A percentile compares a stretch with the other conserved stretches of the same genome.
phyloP scores from a whole-genome alignment of 2,797 vertebrate genomes.

The Neosilurus mollespiculum region DNA sequence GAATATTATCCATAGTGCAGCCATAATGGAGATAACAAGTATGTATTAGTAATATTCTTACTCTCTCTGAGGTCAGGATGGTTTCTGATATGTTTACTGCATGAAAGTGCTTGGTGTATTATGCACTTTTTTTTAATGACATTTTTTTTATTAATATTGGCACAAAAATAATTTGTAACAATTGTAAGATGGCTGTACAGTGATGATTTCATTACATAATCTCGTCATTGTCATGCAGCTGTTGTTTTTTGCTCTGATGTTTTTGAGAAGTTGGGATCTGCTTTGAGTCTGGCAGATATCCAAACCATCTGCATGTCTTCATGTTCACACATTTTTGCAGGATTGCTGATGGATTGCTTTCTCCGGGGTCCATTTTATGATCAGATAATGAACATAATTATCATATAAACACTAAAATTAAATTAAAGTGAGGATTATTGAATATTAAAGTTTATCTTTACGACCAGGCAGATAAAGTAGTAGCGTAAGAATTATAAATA shows the following conservation, averaged over 20 bases:
- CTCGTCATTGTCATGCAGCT: neutral
- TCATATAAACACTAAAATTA: slow-evolving; percentile 6
- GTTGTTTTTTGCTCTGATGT: slow-evolving; percentile 12
- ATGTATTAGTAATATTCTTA: neutral
- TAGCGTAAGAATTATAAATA: neutral
- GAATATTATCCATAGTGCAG: slow-evolving; percentile 20
- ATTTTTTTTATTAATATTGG: no score
- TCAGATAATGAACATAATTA: slow-evolving; percentile 13
- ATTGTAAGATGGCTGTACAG: neutral
- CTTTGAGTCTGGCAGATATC: slow-evolving; percentile 25
- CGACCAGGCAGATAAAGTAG: neutral
- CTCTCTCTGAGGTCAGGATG: neutral
- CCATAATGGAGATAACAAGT: slow-evolving; percentile 20
- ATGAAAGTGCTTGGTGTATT: neutral
- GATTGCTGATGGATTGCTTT: slow-evolving; percentile 11
- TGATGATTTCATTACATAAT: neutral
- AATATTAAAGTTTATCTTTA: slow-evolving; percentile 21
- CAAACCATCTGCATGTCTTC: slow-evolving; percentile 42
- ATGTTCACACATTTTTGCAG: slow-evolving; percentile 24
- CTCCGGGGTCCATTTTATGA: slow-evolving; percentile 12
- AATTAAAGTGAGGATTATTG: slow-evolving; percentile 5
- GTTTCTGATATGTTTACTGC: neutral
- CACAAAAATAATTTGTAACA: neutral
- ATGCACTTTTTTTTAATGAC: no score
- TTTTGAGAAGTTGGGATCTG: neutral